These are phyloP conservation scores for Cryptosula pallasiana DNA, from an alignment of 2,888 invertebrate species.

Conservation along the genomic window DNA sequence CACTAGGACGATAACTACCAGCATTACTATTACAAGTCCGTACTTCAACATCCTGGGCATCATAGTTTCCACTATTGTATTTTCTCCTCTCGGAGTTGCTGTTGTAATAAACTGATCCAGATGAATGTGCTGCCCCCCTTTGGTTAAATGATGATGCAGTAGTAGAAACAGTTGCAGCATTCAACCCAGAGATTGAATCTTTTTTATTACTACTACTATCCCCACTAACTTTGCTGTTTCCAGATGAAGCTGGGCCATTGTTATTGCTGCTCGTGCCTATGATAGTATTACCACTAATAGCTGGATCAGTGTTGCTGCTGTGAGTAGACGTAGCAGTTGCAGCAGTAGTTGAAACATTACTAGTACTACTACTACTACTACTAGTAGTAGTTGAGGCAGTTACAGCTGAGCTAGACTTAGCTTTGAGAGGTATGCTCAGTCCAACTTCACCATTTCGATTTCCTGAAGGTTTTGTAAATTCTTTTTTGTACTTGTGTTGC, in stretches of 20 bases:
- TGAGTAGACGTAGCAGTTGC: background rate
- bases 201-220: background rate
- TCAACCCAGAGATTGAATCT: background rate
- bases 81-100: background rate
- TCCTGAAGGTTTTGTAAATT: background rate
- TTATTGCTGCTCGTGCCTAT: background rate
- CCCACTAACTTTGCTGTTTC: too few species aligned
- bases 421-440: background rate
- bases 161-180: background rate
- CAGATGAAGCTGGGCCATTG: too few species aligned
- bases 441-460: background rate
- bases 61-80: background rate
- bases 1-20: background rate
- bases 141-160: background rate
- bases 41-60: background rate
- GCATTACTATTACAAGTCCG: background rate
- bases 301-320: background rate
- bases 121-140: too few species aligned
- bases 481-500: background rate
- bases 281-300: background rate
- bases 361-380: background rate
- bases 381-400: background rate
- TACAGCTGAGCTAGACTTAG: background rate
- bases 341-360: background rate
- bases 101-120: too few species aligned